Evolutionary conservation across 2,888 invertebrate genomes (phyloP).

Genomic region (Portevinia maculata): DNA sequence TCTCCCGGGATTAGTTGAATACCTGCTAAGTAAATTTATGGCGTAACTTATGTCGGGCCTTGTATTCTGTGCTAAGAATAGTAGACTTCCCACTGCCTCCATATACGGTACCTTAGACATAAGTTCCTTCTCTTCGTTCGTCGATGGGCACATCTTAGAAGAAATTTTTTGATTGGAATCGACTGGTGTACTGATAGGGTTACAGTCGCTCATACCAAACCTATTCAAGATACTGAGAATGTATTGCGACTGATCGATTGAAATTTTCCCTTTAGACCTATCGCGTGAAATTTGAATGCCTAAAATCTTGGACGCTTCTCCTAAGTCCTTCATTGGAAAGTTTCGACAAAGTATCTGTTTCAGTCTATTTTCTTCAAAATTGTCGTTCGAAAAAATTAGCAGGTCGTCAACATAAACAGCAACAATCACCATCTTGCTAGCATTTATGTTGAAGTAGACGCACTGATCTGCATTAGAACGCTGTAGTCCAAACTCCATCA

Average conservation of each 20-base stretch:
- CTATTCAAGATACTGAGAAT: conserved; percentile 25
- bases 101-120: conserved; percentile 27
- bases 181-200: conserved; percentile 49
- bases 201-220: conserved; percentile 54
- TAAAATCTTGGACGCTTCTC: conserved; percentile 17
- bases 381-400: conserved; percentile 39
- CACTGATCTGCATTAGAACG: conserved; percentile 43
- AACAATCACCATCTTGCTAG: conserved; percentile 18
- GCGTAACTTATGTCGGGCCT: conserved; percentile 72
- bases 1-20: conserved; percentile 44
- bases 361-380: not conserved
- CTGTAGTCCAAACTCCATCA: conserved; percentile 12
- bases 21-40: conserved; percentile 73
- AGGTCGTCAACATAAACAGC: conserved; percentile 52
- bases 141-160: conserved; percentile 38
- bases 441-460: conserved; percentile 21
- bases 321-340: conserved; percentile 43
- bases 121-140: conserved; percentile 29
- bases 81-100: conserved; percentile 41
- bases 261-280: not conserved
- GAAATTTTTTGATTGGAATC: conserved; percentile 56
- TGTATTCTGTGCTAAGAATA: conserved; percentile 43
- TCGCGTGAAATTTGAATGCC: conserved; percentile 39
- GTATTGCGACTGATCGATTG: conserved; percentile 34
- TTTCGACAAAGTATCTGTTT: conserved; percentile 4